Conservation (phyloP, 1,140 invertebrate genomes). For the Drepana arcuata region DNA sequence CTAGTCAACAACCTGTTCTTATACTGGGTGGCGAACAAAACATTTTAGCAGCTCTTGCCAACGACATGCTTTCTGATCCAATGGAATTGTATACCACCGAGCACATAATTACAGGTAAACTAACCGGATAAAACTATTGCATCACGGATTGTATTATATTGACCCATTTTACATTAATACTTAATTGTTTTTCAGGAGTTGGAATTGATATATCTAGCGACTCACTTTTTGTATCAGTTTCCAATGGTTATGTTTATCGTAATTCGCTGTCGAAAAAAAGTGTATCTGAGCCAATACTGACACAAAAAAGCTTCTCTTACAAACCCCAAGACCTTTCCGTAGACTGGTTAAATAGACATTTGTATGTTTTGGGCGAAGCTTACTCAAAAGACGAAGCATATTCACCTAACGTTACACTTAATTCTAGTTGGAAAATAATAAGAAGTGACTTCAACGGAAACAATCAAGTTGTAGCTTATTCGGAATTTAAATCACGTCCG, state of each 20-base stretch:
- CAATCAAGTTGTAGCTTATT: constrained; percentile 77
- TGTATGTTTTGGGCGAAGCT: constrained; percentile 84
- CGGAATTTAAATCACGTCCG: constrained; percentile 77
- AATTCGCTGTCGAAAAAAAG: constrained; percentile 53
- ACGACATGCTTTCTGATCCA: constrained; percentile 77
- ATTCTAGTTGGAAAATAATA: constrained; percentile 78
- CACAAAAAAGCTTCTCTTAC: constrained; percentile 73
- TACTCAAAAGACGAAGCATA: constrained; percentile 52
- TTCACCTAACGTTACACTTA: constrained; percentile 26
- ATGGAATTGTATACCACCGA: constrained; percentile 64
- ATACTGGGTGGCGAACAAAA: constrained; percentile 80
- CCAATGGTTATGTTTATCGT: constrained; percentile 75
- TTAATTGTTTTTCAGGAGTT: constrained; percentile 80
- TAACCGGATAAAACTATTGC: too few species aligned
- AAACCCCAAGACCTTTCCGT: constrained; percentile 80
- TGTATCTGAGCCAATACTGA: constrained; percentile 68
- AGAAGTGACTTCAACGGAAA: constrained; percentile 81
- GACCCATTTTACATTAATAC: too few species aligned
- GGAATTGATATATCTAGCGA: constrained; percentile 81
- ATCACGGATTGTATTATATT: too few species aligned
- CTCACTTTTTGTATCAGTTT: constrained; percentile 83
- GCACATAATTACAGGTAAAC: constrained; percentile 51
- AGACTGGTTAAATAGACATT: constrained; percentile 89
- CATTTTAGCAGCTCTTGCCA: constrained; percentile 78
- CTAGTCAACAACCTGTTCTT: constrained; percentile 76